These are phyloP conservation scores for Andrena fulva DNA, from an alignment of 2,888 invertebrate species.

Conservation along the genomic window DNA sequence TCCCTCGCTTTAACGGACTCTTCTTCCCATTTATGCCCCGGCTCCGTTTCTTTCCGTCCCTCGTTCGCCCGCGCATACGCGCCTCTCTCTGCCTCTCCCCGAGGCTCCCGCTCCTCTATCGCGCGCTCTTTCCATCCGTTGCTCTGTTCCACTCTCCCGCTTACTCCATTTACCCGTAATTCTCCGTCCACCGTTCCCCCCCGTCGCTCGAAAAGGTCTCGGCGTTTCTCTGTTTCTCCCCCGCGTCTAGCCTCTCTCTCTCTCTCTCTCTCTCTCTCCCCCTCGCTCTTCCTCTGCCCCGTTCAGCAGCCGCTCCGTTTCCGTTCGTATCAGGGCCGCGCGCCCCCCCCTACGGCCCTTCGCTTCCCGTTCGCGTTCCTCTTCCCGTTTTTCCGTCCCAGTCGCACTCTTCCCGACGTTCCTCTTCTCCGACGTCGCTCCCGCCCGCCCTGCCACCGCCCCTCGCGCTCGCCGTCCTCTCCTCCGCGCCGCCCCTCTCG, in stretches of 20 bases:
- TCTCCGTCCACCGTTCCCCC: constrained; percentile 11
- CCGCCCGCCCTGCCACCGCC: constrained; percentile 10
- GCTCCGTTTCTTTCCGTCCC: constrained; percentile 44
- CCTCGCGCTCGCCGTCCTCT: constrained; percentile 38
- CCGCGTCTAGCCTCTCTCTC: background rate
- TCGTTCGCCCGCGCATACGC: constrained; percentile 22
- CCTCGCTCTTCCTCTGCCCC: constrained; percentile 15
- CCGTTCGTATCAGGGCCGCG: constrained; percentile 34
- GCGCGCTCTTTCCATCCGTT: constrained; percentile 25
- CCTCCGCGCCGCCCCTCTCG: constrained; percentile 22
- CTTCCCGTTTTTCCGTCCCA: constrained; percentile 55
- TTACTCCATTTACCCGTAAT: constrained; percentile 49
- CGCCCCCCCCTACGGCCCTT: constrained; percentile 14
- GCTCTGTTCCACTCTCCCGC: constrained; percentile 32
- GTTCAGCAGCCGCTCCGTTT: constrained; percentile 45
- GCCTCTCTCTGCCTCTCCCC: constrained; percentile 44
- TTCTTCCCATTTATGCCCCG: constrained; percentile 38
- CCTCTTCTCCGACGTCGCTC: constrained; percentile 47
- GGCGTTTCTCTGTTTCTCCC: background rate
- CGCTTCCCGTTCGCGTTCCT: constrained; percentile 22
- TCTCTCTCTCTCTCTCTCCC: background rate
- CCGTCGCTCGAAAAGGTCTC: background rate
- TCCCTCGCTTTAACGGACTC: constrained; percentile 38
- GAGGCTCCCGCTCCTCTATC: constrained; percentile 38
- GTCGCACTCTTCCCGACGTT: constrained; percentile 39